Base-by-base conservation (phyloP, 1,140 invertebrate genomes). In the Paramacrobiotus metropolitanus region DNA sequence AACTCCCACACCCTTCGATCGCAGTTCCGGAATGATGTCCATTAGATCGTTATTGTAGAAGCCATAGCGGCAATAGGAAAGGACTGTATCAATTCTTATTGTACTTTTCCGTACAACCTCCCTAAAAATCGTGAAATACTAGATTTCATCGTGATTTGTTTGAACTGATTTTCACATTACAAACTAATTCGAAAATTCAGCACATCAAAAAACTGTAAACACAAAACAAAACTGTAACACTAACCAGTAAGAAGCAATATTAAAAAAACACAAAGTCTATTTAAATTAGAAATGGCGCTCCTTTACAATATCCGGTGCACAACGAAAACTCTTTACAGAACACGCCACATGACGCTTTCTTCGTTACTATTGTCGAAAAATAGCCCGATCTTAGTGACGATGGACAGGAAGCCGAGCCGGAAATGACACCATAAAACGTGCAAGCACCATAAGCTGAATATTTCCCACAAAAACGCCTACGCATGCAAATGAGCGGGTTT, bases 41-140 rank as follows among this genome's bases (percentile, higher is more conserved):
- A 55, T 15, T 24, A 55, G 48, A 28, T 74, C 72, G 62, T 83
- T 78, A 68, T 94, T 87, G 60, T 86, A 77, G 21, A 93, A 73
- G 18, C 84, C 85, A 2, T 81, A 80, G 64, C 86, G 80, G 20
- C 82, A 76, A 67, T 93, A 94, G 3, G 80, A 82, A 2, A 93
- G 73, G 28, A 93, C 73, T 1, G 80, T 78, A 59, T 86, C 79
- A 61, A 84, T 81, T 64, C 79, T 77, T 0, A 84, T 77, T 3
- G 76, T 74, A 60, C 80, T 82, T 65, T 75, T 79, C 61, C 84
- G 78, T 1, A 88, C 72, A 60, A 83, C 79, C 66, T 87, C 79
- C 31, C 70, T 70, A 59, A 21, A 67, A 66, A 61, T 28, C 4
- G 44, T n/a, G 20, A 1, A 29, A 21, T 21, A 64, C 30, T 29